Conservation (phyloP, 2,797 vertebrate genomes). For the Sphenodon punctatus region DNA sequence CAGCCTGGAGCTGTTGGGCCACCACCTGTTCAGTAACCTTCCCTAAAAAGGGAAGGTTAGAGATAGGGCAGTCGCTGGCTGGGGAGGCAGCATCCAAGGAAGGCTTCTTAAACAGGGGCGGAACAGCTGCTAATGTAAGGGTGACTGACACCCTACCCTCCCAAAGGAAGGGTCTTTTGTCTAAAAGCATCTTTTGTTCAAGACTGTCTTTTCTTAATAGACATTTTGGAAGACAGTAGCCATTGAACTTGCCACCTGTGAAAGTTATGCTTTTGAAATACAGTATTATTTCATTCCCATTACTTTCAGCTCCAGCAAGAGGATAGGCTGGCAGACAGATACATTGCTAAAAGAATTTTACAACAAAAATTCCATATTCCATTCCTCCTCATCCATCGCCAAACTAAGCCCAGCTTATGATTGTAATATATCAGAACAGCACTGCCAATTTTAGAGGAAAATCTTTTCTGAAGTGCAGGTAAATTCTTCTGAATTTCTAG, state of each 20-base stretch:
- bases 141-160: too few species aligned
- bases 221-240: background rate
- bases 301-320: background rate
- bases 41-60: too few species aligned
- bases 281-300: background rate
- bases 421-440: background rate
- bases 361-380: background rate
- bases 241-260: background rate
- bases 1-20: too few species aligned
- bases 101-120: too few species aligned
- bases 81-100: too few species aligned
- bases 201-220: background rate
- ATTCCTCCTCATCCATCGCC: background rate
- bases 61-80: too few species aligned
- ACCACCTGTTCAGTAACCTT: too few species aligned
- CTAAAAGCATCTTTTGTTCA: too few species aligned
- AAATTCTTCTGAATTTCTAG: slow-evolving; percentile 6
- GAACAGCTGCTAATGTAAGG: too few species aligned
- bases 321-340: background rate
- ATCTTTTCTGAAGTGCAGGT: background rate
- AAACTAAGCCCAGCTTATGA: background rate
- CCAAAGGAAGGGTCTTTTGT: too few species aligned
- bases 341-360: background rate
- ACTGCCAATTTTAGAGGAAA: background rate
- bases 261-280: background rate